Percentiles rank a stretch among this genome's conserved stretches.
These are phyloP conservation scores for Cyprinodon diabolis DNA, from an alignment of 2,797 vertebrate genomes.

Conservation along the genomic window DNA sequence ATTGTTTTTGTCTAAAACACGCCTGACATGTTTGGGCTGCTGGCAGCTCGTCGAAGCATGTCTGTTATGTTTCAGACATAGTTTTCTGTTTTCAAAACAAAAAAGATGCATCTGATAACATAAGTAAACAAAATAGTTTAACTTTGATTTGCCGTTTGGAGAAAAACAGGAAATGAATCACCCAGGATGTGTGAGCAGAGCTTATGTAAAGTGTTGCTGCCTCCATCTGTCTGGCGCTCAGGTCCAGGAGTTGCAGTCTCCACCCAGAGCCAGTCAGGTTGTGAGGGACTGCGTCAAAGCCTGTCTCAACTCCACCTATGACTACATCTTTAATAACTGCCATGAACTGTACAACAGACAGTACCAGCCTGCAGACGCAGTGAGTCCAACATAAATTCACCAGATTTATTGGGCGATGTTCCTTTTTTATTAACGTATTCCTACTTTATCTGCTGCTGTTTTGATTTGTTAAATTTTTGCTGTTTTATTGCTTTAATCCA, in stretches of 20 bases:
- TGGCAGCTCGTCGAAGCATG: too few relatives aligned
- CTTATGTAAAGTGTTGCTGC: constrained; percentile 2
- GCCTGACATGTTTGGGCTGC: too few relatives aligned
- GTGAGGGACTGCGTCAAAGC: constrained; percentile 98
- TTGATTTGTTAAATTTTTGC: background rate
- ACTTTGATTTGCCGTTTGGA: background rate
- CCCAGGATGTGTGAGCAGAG: background rate
- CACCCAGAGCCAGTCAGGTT: constrained; percentile 97
- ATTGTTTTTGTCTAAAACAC: too few relatives aligned
- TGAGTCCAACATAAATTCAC: constrained; percentile 65
- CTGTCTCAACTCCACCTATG: constrained; percentile 97
- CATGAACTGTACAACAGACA: constrained; percentile 94
- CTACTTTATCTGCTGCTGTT: background rate
- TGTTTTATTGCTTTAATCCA: constrained; percentile 51
- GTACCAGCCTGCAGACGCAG: constrained; percentile 88
- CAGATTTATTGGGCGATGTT: too few relatives aligned
- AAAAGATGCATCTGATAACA: too few relatives aligned
- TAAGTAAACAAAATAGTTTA: too few relatives aligned
- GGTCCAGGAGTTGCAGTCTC: constrained; percentile 98
- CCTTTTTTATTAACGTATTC: background rate
- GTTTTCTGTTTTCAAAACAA: too few relatives aligned
- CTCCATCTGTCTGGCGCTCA: constrained; percentile 61
- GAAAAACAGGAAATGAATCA: too few relatives aligned
- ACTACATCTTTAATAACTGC: constrained; percentile 99
- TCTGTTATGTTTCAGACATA: too few relatives aligned